Percentiles rank a stretch among this genome's conserved stretches.
Conservation (phyloP, 2,113 vertebrate genomes). For the Saccopteryx bilineata region DNA sequence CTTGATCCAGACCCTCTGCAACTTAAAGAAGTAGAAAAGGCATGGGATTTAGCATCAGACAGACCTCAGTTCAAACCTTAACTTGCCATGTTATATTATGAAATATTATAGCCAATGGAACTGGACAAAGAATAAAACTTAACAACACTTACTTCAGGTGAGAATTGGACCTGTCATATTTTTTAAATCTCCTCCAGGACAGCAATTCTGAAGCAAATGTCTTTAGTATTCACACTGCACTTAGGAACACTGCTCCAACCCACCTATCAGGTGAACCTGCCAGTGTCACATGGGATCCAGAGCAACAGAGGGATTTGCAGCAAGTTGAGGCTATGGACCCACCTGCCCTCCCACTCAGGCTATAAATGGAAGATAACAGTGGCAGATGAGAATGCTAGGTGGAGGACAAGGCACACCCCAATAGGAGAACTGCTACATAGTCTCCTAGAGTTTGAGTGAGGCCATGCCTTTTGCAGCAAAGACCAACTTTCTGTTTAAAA, state of each 20-base stretch:
- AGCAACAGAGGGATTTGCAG: background rate
- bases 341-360: background rate
- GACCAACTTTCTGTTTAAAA: slow-evolving; percentile 19
- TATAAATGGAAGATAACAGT: background rate
- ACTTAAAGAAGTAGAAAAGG: background rate
- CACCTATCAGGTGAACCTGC: background rate
- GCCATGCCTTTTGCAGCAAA: background rate
- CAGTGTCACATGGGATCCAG: background rate
- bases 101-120: background rate
- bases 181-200: slow-evolving; percentile 14
- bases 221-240: background rate
- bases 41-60: background rate
- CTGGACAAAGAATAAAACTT: background rate
- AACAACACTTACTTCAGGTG: background rate
- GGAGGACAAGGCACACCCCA: background rate
- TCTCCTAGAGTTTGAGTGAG: background rate
- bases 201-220: slow-evolving; percentile 17
- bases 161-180: background rate
- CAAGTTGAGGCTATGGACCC: background rate
- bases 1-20: background rate
- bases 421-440: background rate
- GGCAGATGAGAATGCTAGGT: background rate
- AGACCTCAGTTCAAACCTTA: background rate
- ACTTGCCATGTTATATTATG: background rate
- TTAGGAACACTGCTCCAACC: background rate